Conservation (phyloP, 2,888 invertebrate species). For the Coenonympha glycerion region DNA sequence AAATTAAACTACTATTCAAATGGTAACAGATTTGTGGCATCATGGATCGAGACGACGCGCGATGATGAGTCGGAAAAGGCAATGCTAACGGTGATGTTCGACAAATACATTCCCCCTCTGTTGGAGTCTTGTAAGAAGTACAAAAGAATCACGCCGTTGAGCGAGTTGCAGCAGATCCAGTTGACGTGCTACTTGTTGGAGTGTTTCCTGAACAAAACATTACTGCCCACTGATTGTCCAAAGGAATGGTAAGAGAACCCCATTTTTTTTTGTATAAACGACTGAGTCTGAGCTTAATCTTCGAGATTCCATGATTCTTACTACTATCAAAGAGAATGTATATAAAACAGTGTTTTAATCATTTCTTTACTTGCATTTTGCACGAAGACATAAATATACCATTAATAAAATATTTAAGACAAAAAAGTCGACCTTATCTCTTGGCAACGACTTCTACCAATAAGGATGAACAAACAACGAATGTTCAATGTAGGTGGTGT, state of each 20-base stretch:
- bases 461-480: too few relatives aligned
- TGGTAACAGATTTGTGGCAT: slow-evolving; percentile 83
- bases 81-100: slow-evolving; percentile 89
- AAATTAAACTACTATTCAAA: neutral
- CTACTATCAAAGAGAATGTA: too few relatives aligned
- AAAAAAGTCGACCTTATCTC: too few relatives aligned
- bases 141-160: slow-evolving; percentile 93
- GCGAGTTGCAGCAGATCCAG: slow-evolving; percentile 91
- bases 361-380: too few relatives aligned
- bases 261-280: neutral
- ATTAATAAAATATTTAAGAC: too few relatives aligned
- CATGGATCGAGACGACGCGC: slow-evolving; percentile 89
- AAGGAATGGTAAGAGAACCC: slow-evolving; percentile 83
- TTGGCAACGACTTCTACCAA: too few relatives aligned
- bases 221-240: slow-evolving; percentile 90
- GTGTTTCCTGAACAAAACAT: slow-evolving; percentile 85
- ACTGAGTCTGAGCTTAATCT: too few relatives aligned
- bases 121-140: slow-evolving; percentile 86
- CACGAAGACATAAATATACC: too few relatives aligned
- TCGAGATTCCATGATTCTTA: too few relatives aligned
- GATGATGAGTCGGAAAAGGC: slow-evolving; percentile 83
- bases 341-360: too few relatives aligned
- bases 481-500: too few relatives aligned
- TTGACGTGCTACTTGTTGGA: slow-evolving; percentile 92
- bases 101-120: slow-evolving; percentile 92